phyloP scores from a whole-genome alignment of 1,140 invertebrate genomes.

The Colletes gigas region DNA sequence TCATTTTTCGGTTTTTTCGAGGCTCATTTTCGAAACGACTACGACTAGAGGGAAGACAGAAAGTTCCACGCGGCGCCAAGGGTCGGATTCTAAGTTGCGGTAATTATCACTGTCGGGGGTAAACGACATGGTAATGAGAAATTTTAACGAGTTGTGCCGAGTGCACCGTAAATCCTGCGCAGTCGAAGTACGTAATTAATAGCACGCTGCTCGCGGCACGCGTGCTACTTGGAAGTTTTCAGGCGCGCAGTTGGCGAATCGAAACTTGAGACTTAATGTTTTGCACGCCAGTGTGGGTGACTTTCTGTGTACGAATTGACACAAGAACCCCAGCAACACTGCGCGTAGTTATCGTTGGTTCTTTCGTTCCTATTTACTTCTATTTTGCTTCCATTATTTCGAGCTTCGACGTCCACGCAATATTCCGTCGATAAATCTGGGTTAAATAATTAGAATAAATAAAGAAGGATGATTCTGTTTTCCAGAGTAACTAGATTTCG shows the following conservation, averaged over 20 bases:
- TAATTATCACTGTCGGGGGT: constrained; percentile 38
- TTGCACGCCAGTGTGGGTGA: too few relatives aligned
- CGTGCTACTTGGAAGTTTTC: constrained; percentile 6
- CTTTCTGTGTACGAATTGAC: too few relatives aligned
- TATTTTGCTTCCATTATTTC: too few relatives aligned
- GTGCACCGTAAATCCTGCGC: constrained; percentile 23
- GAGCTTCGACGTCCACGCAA: too few relatives aligned
- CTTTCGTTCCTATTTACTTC: too few relatives aligned
- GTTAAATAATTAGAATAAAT: too few relatives aligned
- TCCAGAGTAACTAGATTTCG: too few relatives aligned
- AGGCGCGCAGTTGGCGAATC: neutral
- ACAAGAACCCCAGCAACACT: too few relatives aligned
- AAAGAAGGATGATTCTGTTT: too few relatives aligned
- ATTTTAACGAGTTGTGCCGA: constrained; percentile 49
- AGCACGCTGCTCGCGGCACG: constrained; percentile 5
- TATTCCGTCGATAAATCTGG: too few relatives aligned
- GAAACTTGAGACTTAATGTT: neutral
- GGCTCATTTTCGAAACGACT: neutral
- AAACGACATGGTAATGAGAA: constrained; percentile 48
- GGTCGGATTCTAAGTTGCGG: constrained; percentile 16
- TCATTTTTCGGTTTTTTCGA: neutral
- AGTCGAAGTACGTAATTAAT: constrained; percentile 45
- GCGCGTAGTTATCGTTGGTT: too few relatives aligned
- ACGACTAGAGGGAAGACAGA: neutral
- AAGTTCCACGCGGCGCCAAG: constrained; percentile 20